Evolutionary conservation across 2,797 vertebrate species (phyloP), one percentile per base, ranked within the genome.

Genomic region (Eutrigla gurnardus): DNA sequence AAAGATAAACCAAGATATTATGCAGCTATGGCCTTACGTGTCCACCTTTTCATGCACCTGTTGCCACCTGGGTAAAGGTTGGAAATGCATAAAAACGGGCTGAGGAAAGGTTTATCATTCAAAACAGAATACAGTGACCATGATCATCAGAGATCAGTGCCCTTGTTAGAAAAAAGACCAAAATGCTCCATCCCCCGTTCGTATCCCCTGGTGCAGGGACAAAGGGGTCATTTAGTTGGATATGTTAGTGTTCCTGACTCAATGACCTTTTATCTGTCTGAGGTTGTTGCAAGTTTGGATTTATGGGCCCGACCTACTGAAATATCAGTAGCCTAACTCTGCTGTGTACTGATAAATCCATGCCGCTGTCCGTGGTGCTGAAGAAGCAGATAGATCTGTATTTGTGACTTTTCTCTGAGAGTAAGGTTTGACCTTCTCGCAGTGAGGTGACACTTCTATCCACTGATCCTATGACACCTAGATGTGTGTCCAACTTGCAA

Each of bases 301-400:
- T 39, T 32, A 60, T 25, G 39, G 36, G 15, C 37, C 37, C 37
- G 10, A 39, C 37, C 37, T 36, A 39, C 55, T 57, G 54, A 58
- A 12, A 58, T 18, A 58, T 37, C 35, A 10, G 35, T 17, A 35
- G 52, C 50, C 25, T 53, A 55, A n/a, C 55, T 39, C 15, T 18
- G 10, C 37, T 39, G 17, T 12, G 39, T 42, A 25, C 32, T 25
- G 18, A 60, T 32, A 0, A 60, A 60, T 18, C 58, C 18, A 15
- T 32, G 18, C 5, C 12, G 58, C 39, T 60, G 58, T 60, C 58
- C 58, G 1, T 60, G 58, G 58, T 60, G 58, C 58, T 43, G 58
- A 60, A 43, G 39, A 8, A 25, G 39, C 54, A 37, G 35, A 55
- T 37, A 14, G 15, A 57, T 57, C 37, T 57, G 35, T 10, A 37